Conservation (phyloP, 2,888 invertebrate species). For the Adineta ricciae region DNA sequence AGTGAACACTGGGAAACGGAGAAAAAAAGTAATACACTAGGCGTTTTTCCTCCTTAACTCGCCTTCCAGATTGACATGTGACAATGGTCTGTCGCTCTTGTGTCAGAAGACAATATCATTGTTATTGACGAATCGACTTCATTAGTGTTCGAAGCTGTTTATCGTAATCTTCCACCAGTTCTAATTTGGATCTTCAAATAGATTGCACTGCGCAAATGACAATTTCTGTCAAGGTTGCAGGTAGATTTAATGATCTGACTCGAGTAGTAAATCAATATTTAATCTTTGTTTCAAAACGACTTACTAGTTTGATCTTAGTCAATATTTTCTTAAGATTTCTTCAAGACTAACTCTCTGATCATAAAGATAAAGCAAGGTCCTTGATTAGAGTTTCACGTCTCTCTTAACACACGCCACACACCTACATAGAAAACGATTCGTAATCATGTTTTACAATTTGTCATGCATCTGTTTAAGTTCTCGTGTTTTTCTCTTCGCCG, state of each 20-base stretch:
- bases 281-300: not conserved
- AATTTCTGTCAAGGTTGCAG: not conserved
- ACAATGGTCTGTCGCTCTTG: not conserved
- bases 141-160: not conserved
- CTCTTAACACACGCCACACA: too few relatives aligned
- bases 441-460: too few relatives aligned
- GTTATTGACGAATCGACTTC: not conserved
- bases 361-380: not conserved
- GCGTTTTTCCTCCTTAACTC: not conserved
- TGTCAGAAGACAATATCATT: not conserved
- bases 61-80: not conserved
- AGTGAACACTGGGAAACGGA: not conserved
- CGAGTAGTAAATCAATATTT: not conserved
- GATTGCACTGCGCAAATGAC: not conserved
- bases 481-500: not conserved
- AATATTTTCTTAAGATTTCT: not conserved
- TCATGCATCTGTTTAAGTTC: not conserved
- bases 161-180: too few relatives aligned
- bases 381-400: too few relatives aligned
- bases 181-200: not conserved
- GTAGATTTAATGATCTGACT: not conserved
- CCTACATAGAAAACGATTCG: too few relatives aligned
- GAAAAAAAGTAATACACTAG: not conserved
- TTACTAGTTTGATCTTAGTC: not conserved
- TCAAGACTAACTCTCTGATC: not conserved